phyloP scores from a whole-genome alignment of 1,140 invertebrate genomes.

The Drosophila saltans region DNA sequence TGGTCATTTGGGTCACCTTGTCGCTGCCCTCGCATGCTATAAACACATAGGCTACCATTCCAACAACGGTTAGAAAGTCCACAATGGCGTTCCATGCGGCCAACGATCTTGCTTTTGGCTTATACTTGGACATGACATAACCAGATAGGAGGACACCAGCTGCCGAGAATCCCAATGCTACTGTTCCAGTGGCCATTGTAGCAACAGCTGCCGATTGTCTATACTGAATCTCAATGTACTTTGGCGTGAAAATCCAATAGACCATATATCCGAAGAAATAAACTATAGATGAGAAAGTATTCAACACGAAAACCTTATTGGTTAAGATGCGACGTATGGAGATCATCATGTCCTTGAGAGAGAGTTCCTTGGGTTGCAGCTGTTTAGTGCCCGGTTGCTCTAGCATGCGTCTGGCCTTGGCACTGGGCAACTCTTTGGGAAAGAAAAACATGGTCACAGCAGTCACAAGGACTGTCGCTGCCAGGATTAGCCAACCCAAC shows the following conservation, averaged over 20 bases:
- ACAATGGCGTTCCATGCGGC: slow-evolving; percentile 89
- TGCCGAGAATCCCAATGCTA: slow-evolving; percentile 88
- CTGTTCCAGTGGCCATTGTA: slow-evolving; percentile 87
- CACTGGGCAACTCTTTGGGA: slow-evolving; percentile 86
- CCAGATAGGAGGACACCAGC: slow-evolving; percentile 89
- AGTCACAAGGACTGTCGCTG: slow-evolving; percentile 85
- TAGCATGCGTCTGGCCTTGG: slow-evolving; percentile 39
- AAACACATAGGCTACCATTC: slow-evolving; percentile 87
- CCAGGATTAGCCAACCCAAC: slow-evolving; percentile 91
- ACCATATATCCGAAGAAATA: slow-evolving; percentile 89
- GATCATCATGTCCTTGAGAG: slow-evolving; percentile 54
- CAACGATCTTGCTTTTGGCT: slow-evolving; percentile 87
- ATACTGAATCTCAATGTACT: slow-evolving; percentile 90
- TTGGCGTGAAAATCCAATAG: slow-evolving; percentile 90
- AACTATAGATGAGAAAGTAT: slow-evolving; percentile 87
- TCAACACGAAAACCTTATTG: slow-evolving; percentile 87
- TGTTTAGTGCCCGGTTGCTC: not conserved
- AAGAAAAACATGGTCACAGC: slow-evolving; percentile 86
- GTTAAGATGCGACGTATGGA: slow-evolving; percentile 72
- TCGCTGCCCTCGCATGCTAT: slow-evolving; percentile 86
- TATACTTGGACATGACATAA: slow-evolving; percentile 87
- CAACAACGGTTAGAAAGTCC: slow-evolving; percentile 86
- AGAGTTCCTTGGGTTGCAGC: slow-evolving; percentile 31
- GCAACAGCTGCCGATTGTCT: slow-evolving; percentile 88
- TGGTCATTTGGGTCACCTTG: slow-evolving; percentile 51